Base-by-base conservation (phyloP, 2,888 invertebrate species). In the Rhynchonema sp. region DNA sequence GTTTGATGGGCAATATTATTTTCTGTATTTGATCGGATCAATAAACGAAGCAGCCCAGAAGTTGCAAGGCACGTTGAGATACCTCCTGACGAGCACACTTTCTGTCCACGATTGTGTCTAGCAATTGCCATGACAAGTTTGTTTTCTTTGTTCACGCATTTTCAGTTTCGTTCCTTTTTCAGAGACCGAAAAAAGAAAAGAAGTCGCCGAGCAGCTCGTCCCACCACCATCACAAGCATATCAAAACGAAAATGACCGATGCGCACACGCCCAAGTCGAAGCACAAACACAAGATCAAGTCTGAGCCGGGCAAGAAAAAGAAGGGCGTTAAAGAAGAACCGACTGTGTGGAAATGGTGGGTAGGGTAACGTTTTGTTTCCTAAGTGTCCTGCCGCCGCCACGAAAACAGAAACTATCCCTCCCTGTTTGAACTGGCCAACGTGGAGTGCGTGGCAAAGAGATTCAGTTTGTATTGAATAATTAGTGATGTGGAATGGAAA, bases 341-440 rank as follows among this genome's bases (percentile, higher is more conserved):
- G 56, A 72, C 73, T 29, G 72, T 76, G 28, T 77, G 76, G 76
- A 73, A 72, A 64, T 77, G 94, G 75, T 72, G 56, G 63, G 64
- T 58, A 38, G n/a, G 0, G 28, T 9, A 17, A n/a, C 22, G 23
- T 59, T 28, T 38, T 2, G 46, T 26, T 49, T 27, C 26, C 29
- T 56, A 20, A 2, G 25, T 26, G 1, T 53, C 52, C 55, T 22
- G 22, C 23, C 2, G 27, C 27, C 26, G 17, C 22, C 27, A 9
- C 52, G 25, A 22, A 17, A n/a, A 49, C 22, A 38, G n/a, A n/a
- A n/a, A n/a, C n/a, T n/a, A n/a, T n/a, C n/a, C n/a, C n/a, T n/a
- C n/a, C n/a, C n/a, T n/a, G n/a, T n/a, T n/a, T n/a, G n/a, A n/a
- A n/a, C n/a, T n/a, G n/a, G n/a, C n/a, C n/a, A n/a, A n/a, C n/a